Base-by-base conservation (phyloP, 1,140 invertebrate species). In the Drosophila auraria region DNA sequence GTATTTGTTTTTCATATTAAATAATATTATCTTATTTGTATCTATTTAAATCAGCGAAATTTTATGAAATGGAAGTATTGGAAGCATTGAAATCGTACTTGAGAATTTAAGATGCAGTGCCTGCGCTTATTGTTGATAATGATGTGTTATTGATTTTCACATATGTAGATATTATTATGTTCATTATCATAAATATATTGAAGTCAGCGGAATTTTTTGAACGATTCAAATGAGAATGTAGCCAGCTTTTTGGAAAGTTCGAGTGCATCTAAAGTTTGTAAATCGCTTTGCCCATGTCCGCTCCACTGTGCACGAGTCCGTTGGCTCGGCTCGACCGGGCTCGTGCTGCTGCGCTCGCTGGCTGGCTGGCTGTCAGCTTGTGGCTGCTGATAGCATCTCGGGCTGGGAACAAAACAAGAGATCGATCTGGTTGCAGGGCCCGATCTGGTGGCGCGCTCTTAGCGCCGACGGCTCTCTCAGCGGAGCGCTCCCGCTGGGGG, bases 381-480 rank as follows among this genome's bases (percentile, higher is more conserved):
- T 33, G 47, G 65, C 72, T 50, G 47, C 65, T 75, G 75, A 86
- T 78, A 74, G 53, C 58, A 63, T 72, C 77, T 50, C 33, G 36
- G 20, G 53, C 69, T 70, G 61, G 59, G 65, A 63, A 65, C 36
- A 74, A 60, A 53, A 42, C 40, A 53, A 49, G 54, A 71, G 80
- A 83, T 54, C 73, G 80, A 83, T 83, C 80, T 83, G 76, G 73
- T 68, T 87, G 77, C 80, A 87, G 61, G 72, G 77, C 83, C 51
- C 59, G 50, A 51, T 50, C 40, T 50, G 17, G 20, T 0, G 23
- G 36, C n/a, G 20, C 36, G 54, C 62, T 62, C 38, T 61, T 66
- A 25, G 40, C 49, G 20, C 42, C n/a, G 40, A 11, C 30, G n/a
- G 17, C 17, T 36, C 54, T 54, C 20, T 50, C 36, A 33, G 33